Percentiles rank a stretch among this genome's conserved stretches.
Evolutionary conservation across 2,888 invertebrate species (phyloP).

Genomic region (Eristalinus sepulchralis): DNA sequence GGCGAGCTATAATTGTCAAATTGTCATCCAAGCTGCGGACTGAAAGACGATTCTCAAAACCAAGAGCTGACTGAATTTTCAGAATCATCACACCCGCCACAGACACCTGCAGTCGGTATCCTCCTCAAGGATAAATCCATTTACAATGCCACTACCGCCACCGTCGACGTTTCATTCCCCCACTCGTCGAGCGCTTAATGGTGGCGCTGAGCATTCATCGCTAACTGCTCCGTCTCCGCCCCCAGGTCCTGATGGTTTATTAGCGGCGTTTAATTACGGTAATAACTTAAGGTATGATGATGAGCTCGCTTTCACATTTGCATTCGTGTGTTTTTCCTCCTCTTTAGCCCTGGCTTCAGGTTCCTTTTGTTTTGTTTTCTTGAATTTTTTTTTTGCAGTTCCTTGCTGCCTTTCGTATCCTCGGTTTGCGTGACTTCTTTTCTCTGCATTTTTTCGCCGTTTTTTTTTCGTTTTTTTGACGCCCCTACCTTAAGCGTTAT

Average conservation of each 20-base stretch:
- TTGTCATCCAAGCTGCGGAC: not conserved
- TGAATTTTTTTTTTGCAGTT: not conserved
- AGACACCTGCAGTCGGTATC: not conserved
- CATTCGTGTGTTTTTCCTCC: constrained; percentile 63
- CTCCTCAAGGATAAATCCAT: constrained; percentile 49
- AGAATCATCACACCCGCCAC: constrained; percentile 31
- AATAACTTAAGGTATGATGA: constrained; percentile 71
- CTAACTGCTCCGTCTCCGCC: not conserved
- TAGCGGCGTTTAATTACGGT: constrained; percentile 71
- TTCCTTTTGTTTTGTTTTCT: not conserved
- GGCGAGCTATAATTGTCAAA: not conserved
- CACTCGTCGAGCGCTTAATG: constrained; percentile 33
- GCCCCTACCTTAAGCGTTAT: constrained; percentile 63
- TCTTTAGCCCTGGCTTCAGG: constrained; percentile 1
- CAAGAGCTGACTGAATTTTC: constrained; percentile 40
- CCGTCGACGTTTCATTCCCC: constrained; percentile 3
- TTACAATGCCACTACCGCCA: constrained; percentile 20
- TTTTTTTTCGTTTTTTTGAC: constrained; percentile 9
- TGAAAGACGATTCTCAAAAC: not conserved
- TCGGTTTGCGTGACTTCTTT: not conserved
- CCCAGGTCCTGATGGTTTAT: constrained; percentile 64
- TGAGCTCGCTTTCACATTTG: constrained; percentile 68
- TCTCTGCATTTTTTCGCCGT: not conserved
- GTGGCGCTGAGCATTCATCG: constrained; percentile 50
- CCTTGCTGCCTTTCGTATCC: not conserved